A percentile compares a stretch with the other conserved stretches of the same genome.
phyloP scores from a whole-genome alignment of 2,113 vertebrate species.

The Daphoenositta chrysoptera region DNA sequence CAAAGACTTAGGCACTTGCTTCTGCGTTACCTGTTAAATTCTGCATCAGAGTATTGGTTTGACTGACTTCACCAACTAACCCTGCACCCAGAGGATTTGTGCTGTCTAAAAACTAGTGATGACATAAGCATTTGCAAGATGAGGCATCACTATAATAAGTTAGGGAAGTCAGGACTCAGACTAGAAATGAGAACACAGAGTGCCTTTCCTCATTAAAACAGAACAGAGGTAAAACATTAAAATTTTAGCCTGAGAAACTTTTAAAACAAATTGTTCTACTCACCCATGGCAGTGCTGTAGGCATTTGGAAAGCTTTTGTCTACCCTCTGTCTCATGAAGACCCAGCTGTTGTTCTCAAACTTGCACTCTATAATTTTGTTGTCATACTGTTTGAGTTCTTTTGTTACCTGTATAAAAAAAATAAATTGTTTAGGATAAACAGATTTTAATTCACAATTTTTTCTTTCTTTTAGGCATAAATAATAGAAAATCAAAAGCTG shows the following conservation, averaged over 20 bases:
- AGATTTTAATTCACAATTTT: conserved; percentile 15
- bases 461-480: conserved; percentile 25
- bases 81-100: neutral
- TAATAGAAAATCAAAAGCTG: conserved; percentile 24
- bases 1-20: neutral
- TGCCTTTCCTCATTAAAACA: neutral
- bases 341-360: conserved; percentile 94
- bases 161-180: neutral
- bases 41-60: neutral
- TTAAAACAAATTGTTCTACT: conserved; percentile 63
- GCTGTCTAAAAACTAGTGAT: neutral
- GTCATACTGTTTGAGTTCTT: conserved; percentile 94
- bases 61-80: neutral
- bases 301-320: conserved; percentile 99
- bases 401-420: conserved; percentile 83
- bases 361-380: conserved; percentile 99
- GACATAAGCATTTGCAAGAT: neutral
- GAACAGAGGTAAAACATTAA: neutral
- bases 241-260: neutral
- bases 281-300: conserved; percentile 95
- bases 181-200: neutral
- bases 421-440: conserved; percentile 24
- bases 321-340: conserved; percentile 95
- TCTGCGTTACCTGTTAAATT: neutral
- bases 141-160: neutral